Evolutionary conservation across 2,888 invertebrate genomes (phyloP), one percentile per base, ranked within the genome.

Genomic region (Chymomyza procnemis): DNA sequence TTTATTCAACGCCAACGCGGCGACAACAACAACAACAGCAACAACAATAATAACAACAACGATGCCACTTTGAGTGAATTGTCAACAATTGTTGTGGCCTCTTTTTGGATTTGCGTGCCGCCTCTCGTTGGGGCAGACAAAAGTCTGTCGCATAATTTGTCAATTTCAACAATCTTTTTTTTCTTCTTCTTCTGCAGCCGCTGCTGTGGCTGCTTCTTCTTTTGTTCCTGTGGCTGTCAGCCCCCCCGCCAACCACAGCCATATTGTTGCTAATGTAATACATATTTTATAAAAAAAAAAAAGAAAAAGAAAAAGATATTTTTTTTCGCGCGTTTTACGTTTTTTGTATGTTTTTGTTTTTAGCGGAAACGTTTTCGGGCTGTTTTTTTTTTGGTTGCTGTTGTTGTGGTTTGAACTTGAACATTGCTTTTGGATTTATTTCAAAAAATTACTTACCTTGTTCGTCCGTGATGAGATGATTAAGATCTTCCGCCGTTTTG

Each of bases 141-240:
- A 85, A 81, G 80, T 85, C 82, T 79, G 79, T 79, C 87, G 77
- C 79, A 85, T 85, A 87, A 87, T 87, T 85, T 83, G 82, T 83
- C 87, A 83, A 85, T 85, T 83, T 87, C 77, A 81, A 86, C 78
- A 71, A 74, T 69, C n/a, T n/a, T 73, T 71, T 62, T 57, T 62
- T 74, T 59, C 26, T 6, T 26, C 26, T n/a, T 60, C 48, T 19
- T 52, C 52, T 50, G 18, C 48, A 47, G 14, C 4, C 47, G 14
- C n/a, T 4, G 52, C 16, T 41, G 48, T 58, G 3, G 52, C n/a
- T 4, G 48, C 56, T 18, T 54, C 48, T 41, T 47, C 34, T 58
- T 46, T 66, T 55, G 34, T 62, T 18, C 47, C 30, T 26, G 8
- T 48, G 57, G 21, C 22, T n/a, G n/a, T n/a, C 46, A 57, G 48